Base-by-base conservation (phyloP, 1,140 invertebrate species). In the Tetramorium simillimum region DNA sequence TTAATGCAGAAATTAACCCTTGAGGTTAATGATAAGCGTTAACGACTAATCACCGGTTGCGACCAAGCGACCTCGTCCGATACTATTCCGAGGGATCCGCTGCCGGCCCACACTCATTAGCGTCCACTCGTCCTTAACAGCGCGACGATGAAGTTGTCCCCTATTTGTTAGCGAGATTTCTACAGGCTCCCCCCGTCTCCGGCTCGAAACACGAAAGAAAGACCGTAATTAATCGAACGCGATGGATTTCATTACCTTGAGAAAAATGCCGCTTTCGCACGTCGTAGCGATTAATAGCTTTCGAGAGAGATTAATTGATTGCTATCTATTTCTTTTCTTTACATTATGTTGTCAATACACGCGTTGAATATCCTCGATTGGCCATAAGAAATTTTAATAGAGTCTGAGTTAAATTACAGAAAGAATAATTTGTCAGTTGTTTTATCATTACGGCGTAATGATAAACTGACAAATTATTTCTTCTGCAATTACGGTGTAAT, bases 1-100 rank as follows among this genome's bases (percentile, higher is more conserved):
- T 93, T 91, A 90, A 92, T 92, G 92, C 92, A 89, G 87, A 85
- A 93, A 93, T 94, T 94, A 93, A 94, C 93, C 93, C 56, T 60
- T 28, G 80, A 82, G 93, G 92, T 94, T 93, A 94, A 94, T 92
- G 92, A 94, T 94, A 92, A 93, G 92, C 92, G 92, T 93, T 92
- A 92, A 92, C 91, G 90, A 92, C 92, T 93, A 94, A 94, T 94
- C 92, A 92, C 86, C 87, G 87, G 70, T 77, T 89, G 86, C 60
- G 88, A 85, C 84, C 84, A 46, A 63, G 82, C 67, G 40, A 51
- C 82, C 58, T 53, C 46, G 80, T 49, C 87, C 84, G 88, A 89
- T 89, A 89, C 88, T 88, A 89, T 89, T 89, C 88, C 56, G 46
- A 82, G 88, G 60, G 77, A 90, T 88, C 88, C 58, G 46, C 51